Evolutionary conservation across 1,140 invertebrate species (phyloP).

Genomic region (Coptotermes formosanus): DNA sequence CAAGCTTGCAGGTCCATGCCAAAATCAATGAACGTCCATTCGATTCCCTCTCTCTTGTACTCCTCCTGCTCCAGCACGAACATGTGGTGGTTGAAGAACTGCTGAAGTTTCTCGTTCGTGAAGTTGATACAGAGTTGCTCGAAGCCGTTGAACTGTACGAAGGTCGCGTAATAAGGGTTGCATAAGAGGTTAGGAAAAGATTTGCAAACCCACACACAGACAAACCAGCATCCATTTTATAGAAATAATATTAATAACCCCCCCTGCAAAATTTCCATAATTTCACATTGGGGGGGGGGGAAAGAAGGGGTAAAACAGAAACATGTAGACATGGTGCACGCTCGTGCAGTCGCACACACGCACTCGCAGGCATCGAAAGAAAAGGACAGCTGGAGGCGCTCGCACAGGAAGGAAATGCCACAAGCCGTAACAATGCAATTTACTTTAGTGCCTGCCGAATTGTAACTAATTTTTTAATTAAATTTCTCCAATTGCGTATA

Average conservation of each 20-base stretch:
- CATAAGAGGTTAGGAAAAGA: conserved; percentile 26
- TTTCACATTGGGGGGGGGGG: background rate
- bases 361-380: background rate
- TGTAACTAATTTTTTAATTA: background rate
- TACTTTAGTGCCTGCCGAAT: background rate
- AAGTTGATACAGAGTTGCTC: conserved; percentile 99
- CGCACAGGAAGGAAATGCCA: background rate
- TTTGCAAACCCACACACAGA: conserved; percentile 2
- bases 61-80: conserved; percentile 99
- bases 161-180: background rate
- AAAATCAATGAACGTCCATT: conserved; percentile 99
- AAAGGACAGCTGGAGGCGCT: background rate
- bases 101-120: conserved; percentile 99
- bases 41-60: conserved; percentile 96
- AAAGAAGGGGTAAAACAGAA: no score
- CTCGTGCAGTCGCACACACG: background rate
- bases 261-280: background rate
- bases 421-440: background rate
- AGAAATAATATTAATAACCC: background rate
- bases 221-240: background rate
- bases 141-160: conserved; percentile 94
- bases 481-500: background rate
- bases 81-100: conserved; percentile 99
- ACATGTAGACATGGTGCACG: background rate
- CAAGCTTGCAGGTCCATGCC: conserved; percentile 97